A percentile compares a stretch with the other conserved stretches of the same genome.
These are phyloP conservation scores for Siniperca chuatsi DNA, from an alignment of 2,113 vertebrate species.

Conservation along the genomic window DNA sequence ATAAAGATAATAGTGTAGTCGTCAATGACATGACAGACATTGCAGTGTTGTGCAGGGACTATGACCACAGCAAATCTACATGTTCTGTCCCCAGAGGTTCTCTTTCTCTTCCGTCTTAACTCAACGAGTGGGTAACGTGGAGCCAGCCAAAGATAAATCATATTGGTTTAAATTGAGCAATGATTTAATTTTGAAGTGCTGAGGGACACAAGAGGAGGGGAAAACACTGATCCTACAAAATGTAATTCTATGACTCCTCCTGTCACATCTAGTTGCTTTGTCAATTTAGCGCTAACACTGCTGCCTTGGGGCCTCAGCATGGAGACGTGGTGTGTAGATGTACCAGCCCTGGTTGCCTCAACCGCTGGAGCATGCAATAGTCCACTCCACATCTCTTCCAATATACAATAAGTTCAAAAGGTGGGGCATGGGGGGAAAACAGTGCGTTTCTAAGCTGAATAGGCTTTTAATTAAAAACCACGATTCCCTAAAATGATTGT, in stretches of 20 bases:
- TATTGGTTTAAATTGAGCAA: conserved; percentile 74
- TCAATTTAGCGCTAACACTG: conserved; percentile 78
- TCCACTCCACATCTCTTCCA: conserved; percentile 55
- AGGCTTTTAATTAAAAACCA: conserved; percentile 23
- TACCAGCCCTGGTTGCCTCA: conserved; percentile 52
- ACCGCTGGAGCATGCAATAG: conserved; percentile 55
- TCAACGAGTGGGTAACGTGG: conserved; percentile 52
- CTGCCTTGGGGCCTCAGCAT: conserved; percentile 66
- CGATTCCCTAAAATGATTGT: neutral
- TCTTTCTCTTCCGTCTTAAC: conserved; percentile 60
- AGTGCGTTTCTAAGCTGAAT: conserved; percentile 9
- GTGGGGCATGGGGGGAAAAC: conserved; percentile 23
- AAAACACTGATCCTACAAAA: conserved; percentile 79
- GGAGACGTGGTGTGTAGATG: conserved; percentile 43
- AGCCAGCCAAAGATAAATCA: conserved; percentile 71
- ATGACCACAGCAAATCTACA: conserved; percentile 42
- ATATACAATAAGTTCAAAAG: conserved; percentile 54
- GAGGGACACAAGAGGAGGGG: conserved; percentile 67
- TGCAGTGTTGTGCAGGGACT: conserved; percentile 26
- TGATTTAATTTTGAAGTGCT: conserved; percentile 77
- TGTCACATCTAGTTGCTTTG: conserved; percentile 84
- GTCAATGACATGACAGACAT: conserved; percentile 53
- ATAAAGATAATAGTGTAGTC: conserved; percentile 45
- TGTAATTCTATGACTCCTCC: conserved; percentile 79
- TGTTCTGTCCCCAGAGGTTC: conserved; percentile 51